Conservation (phyloP, 2,888 invertebrate genomes). For the Mongoloraphidia duomilia region DNA sequence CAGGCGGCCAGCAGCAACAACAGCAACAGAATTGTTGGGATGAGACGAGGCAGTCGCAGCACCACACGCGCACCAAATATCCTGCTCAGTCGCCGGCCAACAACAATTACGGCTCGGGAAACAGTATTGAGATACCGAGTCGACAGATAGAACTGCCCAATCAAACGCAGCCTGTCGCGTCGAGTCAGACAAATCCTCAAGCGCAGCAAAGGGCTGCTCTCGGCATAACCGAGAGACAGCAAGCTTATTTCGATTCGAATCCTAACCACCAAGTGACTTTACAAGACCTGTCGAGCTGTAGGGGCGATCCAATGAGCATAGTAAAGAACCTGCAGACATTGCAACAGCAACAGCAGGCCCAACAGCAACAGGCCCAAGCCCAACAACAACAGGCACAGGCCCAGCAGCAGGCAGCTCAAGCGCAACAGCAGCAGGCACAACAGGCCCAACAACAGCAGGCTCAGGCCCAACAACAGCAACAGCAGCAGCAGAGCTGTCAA, state of each 20-base stretch:
- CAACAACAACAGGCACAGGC: conserved; percentile 30
- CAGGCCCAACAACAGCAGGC: conserved; percentile 23
- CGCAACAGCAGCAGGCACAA: conserved; percentile 18
- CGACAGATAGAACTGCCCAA: conserved; percentile 18
- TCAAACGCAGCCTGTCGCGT: conserved; percentile 13
- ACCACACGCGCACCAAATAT: conserved; percentile 33
- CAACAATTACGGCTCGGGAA: conserved; percentile 31
- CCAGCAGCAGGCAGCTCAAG: conserved; percentile 2
- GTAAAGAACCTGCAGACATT: conserved; percentile 54
- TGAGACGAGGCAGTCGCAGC: conserved; percentile 29
- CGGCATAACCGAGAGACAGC: conserved; percentile 40
- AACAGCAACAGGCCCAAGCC: conserved; percentile 33
- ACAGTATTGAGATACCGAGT: conserved; percentile 24
- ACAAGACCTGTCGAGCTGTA: conserved; percentile 58
- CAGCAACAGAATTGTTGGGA: conserved; percentile 43
- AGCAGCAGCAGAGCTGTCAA: conserved; percentile 18
- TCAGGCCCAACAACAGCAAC: conserved; percentile 21
- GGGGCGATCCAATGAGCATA: conserved; percentile 63
- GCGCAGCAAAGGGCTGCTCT: conserved; percentile 32
- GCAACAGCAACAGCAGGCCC: conserved; percentile 29
- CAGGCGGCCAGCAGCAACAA: conserved; percentile 29
- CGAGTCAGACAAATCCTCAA: conserved; percentile 18
- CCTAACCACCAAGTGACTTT: conserved; percentile 41
- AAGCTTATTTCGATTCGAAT: conserved; percentile 49
- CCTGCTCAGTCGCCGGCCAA: conserved; percentile 28